These are phyloP conservation scores for Pollimyrus isidori DNA, from an alignment of 2,113 vertebrate species.

Conservation along the genomic window DNA sequence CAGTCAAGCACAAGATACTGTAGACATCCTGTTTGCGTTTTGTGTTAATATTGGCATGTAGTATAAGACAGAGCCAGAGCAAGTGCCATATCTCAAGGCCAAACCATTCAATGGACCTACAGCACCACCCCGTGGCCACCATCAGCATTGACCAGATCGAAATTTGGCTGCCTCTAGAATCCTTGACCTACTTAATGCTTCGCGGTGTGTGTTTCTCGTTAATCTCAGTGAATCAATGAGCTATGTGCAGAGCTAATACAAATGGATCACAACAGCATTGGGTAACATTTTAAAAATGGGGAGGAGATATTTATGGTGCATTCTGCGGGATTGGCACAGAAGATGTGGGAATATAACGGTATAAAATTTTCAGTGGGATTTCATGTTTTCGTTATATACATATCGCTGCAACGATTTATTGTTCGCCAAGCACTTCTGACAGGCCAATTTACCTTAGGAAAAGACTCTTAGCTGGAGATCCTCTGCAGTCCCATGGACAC, in stretches of 20 bases:
- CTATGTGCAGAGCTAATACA: slow-evolving; percentile 34
- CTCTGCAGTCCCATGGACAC: background rate
- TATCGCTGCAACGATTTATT: background rate
- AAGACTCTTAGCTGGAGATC: background rate
- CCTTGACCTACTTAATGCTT: slow-evolving; percentile 42
- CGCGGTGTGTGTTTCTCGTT: slow-evolving; percentile 25
- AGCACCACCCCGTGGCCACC: slow-evolving; percentile 36
- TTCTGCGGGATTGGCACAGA: background rate
- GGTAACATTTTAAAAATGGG: slow-evolving; percentile 14
- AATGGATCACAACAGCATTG: slow-evolving; percentile 26
- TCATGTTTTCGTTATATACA: background rate
- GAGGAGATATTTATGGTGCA: slow-evolving; percentile 3
- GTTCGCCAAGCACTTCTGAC: background rate
- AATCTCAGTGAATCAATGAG: slow-evolving; percentile 33
- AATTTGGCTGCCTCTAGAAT: slow-evolving; percentile 24
- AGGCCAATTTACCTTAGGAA: slow-evolving; percentile 4
- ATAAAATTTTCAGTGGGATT: background rate
- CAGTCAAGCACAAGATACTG: slow-evolving; percentile 28
- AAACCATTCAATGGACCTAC: slow-evolving; percentile 30
- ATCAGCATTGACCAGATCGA: background rate
- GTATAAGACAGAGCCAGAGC: slow-evolving; percentile 24
- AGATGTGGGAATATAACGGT: background rate
- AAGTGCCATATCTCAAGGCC: background rate
- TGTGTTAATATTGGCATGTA: slow-evolving; percentile 30
- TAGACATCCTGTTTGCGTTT: slow-evolving; percentile 29